Conservation (phyloP, 2,797 vertebrate genomes). For the Limosa lapponica region DNA sequence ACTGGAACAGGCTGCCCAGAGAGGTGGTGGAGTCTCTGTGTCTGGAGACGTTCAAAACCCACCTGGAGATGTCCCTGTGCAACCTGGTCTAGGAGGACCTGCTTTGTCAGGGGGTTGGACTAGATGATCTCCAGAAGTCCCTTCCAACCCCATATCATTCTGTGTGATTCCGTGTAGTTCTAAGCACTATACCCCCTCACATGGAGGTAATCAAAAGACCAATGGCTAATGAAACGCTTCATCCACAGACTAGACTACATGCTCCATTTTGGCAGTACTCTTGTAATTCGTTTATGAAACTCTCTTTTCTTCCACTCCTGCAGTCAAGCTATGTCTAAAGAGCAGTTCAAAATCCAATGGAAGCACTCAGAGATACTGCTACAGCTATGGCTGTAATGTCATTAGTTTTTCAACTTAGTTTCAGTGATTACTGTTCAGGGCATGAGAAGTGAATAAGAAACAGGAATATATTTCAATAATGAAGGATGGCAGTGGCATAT, state of each 20-base stretch:
- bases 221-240: fast-evolving
- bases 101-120: no score
- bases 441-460: not conserved
- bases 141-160: no score
- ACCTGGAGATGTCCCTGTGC: no score
- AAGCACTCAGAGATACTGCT: not conserved
- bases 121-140: no score
- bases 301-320: not conserved
- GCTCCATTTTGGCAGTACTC: not conserved
- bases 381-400: not conserved
- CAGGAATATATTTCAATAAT: not conserved
- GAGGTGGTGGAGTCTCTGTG: no score
- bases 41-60: no score
- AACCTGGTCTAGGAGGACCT: no score
- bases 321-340: not conserved
- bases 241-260: fast-evolving
- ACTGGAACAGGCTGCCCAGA: no score
- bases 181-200: not conserved
- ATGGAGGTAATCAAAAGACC: not conserved
- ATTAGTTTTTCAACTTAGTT: not conserved
- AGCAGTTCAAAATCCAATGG: not conserved
- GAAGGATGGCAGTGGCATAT: not conserved
- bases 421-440: not conserved
- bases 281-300: not conserved
- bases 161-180: not conserved